Base-by-base conservation (phyloP, 1,140 invertebrate genomes). In the Akabosia matsudoensis region DNA sequence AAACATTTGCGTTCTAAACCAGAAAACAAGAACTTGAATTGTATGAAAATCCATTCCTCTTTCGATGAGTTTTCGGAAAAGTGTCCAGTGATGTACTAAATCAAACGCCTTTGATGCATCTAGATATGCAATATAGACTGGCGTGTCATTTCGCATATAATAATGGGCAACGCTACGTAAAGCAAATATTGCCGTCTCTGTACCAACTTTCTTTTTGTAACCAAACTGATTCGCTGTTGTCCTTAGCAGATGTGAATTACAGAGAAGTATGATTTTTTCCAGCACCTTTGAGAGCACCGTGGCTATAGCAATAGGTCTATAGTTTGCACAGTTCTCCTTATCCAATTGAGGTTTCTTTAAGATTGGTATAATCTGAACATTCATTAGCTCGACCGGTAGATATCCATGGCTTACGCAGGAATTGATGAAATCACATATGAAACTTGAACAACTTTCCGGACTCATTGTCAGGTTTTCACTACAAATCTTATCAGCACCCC, bases 101-200 rank as follows among this genome's bases (percentile, higher is more conserved):
- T 72, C 70, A 37, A 72, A 72, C 1, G 70, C 70, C n/a, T 72
- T 72, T 10, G 70, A 10, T 33, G 70, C 70, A 22, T 72, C 70
- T 34, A 72, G 13, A 34, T 72, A 72, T 18, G n/a, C 22, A 1
- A 72, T 22, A 30, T 72, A 72, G 18, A 72, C n/a, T n/a, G 70
- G 70, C 14, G 34, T 72, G 31, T 72, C 16, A 10, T 37, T 3
- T 37, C 33, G 22, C 22, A 34, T 3, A 22, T 37, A 72, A 30
- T 72, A 26, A 30, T 33, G n/a, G n/a, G 18, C 18, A n/a, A 72
- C n/a, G n/a, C 45, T 31, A n/a, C 26, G 33, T 16, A 72, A 26
- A n/a, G 33, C 1, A 22, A 33, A 72, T 1, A 72, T 22, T 18
- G 31, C 31, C 7, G n/a, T 18, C 33, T 72, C 70, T 14, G 31